These are phyloP conservation scores for Threskiornis aethiopicus DNA, from an alignment of 2,797 vertebrate species.

Conservation along the genomic window DNA sequence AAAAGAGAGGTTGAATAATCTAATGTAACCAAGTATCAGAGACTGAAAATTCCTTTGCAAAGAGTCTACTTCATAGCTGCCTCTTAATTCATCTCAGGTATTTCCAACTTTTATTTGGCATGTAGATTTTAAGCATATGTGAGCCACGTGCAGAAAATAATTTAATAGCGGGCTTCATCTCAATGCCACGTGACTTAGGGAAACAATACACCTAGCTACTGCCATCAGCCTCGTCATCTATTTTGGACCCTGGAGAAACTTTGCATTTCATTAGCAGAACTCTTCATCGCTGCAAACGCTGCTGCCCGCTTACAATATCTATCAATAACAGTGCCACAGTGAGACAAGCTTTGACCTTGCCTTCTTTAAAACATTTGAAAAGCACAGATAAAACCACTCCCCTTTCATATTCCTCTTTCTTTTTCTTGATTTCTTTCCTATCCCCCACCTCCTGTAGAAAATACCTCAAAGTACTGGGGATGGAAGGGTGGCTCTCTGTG, in stretches of 20 bases:
- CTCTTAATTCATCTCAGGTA: slow-evolving; percentile 15
- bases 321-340: not conserved
- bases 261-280: not conserved
- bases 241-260: not conserved
- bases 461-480: not conserved
- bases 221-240: slow-evolving; percentile 4
- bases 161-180: not conserved
- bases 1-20: slow-evolving; percentile 9
- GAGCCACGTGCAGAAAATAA: not conserved
- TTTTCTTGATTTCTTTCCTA: not conserved
- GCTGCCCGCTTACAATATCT: not conserved
- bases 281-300: not conserved
- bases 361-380: not conserved
- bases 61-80: not conserved
- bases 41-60: slow-evolving; percentile 9
- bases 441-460: fast-evolving
- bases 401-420: not conserved
- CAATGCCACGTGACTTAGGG: not conserved
- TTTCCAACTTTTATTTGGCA: not conserved
- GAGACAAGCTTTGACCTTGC: slow-evolving; percentile 24
- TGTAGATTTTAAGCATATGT: not conserved
- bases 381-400: not conserved
- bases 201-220: not conserved
- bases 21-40: not conserved
- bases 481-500: not conserved